Conservation (phyloP, 2,797 vertebrate species). For the Sebastes oblongus region DNA sequence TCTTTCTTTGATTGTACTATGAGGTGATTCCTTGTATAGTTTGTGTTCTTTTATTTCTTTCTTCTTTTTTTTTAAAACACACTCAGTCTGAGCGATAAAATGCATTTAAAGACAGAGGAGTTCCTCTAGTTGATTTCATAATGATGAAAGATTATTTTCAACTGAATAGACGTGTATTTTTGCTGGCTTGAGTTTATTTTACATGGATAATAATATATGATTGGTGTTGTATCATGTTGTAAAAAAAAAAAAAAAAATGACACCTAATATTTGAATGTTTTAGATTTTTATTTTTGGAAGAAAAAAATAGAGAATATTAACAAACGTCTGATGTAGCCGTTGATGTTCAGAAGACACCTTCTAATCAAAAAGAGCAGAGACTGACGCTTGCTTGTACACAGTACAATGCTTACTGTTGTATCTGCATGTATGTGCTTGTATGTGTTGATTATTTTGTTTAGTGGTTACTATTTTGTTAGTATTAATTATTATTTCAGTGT, state of each 20-base stretch:
- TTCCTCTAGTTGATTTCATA: constrained; percentile 61
- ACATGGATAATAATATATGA: constrained; percentile 76
- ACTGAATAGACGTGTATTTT: constrained; percentile 75
- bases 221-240: constrained; percentile 53
- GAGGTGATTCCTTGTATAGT: constrained; percentile 37
- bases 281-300: constrained; percentile 76
- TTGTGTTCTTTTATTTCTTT: background rate
- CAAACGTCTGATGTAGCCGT: constrained; percentile 36
- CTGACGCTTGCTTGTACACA: constrained; percentile 17
- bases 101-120: constrained; percentile 34
- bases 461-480: constrained; percentile 16
- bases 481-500: constrained; percentile 51
- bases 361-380: constrained; percentile 8
- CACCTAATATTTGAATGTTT: constrained; percentile 73
- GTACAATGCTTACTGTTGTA: constrained; percentile 22
- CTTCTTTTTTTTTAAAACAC: background rate
- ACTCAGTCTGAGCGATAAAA: constrained; percentile 32
- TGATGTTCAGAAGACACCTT: constrained; percentile 20
- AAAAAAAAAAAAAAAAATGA: constrained; percentile 17
- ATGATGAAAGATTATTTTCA: constrained; percentile 69
- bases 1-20: constrained; percentile 41
- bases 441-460: constrained; percentile 21
- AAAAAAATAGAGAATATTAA: constrained; percentile 32
- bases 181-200: constrained; percentile 78
- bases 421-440: constrained; percentile 44